A percentile compares a stretch with the other conserved stretches of the same genome.
Evolutionary conservation across 2,797 vertebrate genomes (phyloP).

Genomic region (Molossus alvarezi): DNA sequence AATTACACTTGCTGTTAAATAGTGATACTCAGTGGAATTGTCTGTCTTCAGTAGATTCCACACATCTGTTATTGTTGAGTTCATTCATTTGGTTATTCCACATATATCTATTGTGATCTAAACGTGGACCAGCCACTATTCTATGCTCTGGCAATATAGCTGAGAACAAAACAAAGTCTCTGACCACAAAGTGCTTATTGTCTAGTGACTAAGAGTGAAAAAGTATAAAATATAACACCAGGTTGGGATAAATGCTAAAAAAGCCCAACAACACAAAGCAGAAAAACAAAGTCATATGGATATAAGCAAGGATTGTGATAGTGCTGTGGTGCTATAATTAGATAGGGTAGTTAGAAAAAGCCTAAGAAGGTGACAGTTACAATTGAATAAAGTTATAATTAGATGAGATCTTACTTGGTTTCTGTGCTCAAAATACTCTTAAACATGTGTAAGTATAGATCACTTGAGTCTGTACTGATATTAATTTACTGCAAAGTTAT

Average conservation of each 20-base stretch:
- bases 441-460: background rate
- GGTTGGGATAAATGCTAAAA: background rate
- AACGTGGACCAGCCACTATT: background rate
- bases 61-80: background rate
- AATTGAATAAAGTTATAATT: background rate
- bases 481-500: background rate
- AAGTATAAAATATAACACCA: background rate
- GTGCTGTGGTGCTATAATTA: background rate
- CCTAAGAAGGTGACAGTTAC: background rate
- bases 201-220: constrained; percentile 5
- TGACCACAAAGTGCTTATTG: background rate
- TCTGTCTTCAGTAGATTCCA: background rate
- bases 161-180: background rate
- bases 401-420: background rate
- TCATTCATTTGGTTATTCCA: background rate
- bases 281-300: background rate
- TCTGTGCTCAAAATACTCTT: background rate
- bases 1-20: constrained; percentile 13
- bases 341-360: background rate
- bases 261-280: background rate
- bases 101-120: background rate
- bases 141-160: background rate
- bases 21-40: background rate
- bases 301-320: background rate
- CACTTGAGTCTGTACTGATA: background rate